phyloP scores from a whole-genome alignment of 2,888 invertebrate species.

The Cheilosia urbana region DNA sequence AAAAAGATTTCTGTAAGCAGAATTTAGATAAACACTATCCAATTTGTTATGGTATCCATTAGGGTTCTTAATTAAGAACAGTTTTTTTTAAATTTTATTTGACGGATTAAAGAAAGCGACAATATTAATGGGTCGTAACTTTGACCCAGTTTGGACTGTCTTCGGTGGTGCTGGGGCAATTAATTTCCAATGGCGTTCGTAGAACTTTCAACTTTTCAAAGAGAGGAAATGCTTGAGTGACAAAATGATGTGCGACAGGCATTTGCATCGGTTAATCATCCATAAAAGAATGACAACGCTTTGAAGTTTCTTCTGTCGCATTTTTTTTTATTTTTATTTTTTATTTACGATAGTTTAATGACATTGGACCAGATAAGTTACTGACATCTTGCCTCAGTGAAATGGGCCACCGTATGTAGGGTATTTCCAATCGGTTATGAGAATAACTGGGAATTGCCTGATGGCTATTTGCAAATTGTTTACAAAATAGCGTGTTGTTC shows the following conservation, averaged over 20 bases:
- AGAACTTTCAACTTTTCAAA: background rate
- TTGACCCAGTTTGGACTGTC: background rate
- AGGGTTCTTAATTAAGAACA: background rate
- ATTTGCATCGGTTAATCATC: background rate
- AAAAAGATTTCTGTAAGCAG: background rate
- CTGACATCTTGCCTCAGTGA: background rate
- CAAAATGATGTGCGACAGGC: background rate
- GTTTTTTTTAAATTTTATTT: background rate
- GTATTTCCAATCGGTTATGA: background rate
- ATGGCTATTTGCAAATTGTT: background rate
- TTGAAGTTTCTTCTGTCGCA: constrained; percentile 2
- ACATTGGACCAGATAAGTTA: background rate
- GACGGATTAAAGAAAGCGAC: background rate
- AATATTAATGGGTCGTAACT: background rate
- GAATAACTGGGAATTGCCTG: background rate
- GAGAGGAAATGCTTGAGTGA: background rate
- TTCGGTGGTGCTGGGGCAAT: background rate
- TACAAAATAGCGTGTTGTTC: no score
- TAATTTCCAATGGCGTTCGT: background rate
- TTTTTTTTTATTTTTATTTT: background rate
- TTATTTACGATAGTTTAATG: background rate
- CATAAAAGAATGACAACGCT: background rate
- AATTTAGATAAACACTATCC: background rate
- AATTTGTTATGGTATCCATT: background rate
- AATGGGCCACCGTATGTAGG: background rate